Percentiles rank a stretch among this genome's conserved stretches.
These are phyloP conservation scores for Cephus sareptanus DNA, from an alignment of 2,888 invertebrate species.

Conservation along the genomic window DNA sequence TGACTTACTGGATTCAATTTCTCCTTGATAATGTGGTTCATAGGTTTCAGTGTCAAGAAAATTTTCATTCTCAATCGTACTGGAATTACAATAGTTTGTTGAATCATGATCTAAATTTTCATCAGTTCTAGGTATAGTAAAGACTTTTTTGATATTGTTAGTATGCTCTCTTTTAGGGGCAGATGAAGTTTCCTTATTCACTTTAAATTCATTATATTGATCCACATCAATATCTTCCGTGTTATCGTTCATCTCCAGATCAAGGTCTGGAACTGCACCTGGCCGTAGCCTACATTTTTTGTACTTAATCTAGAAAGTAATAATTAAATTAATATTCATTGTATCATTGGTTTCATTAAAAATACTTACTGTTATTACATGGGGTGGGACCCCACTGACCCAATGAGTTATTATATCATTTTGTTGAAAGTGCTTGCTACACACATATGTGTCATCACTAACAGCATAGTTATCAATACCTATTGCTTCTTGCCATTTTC, in stretches of 20 bases:
- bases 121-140: conserved; percentile 21
- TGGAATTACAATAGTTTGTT: background rate
- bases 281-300: conserved; percentile 56
- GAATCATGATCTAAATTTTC: conserved; percentile 8
- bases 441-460: conserved; percentile 58
- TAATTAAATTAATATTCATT: conserved; percentile 1
- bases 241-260: conserved; percentile 24
- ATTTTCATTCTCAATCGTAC: background rate
- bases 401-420: conserved; percentile 60
- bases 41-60: background rate
- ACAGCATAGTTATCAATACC: conserved; percentile 53
- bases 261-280: conserved; percentile 48
- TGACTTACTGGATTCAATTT: background rate
- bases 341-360: background rate
- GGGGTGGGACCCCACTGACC: conserved; percentile 60
- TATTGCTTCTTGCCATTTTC: conserved; percentile 57
- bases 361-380: conserved; percentile 55
- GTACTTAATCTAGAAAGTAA: conserved; percentile 49
- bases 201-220: conserved; percentile 31
- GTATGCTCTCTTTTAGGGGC: background rate
- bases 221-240: conserved; percentile 25
- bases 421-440: conserved; percentile 58
- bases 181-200: conserved; percentile 22
- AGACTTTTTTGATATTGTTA: background rate
- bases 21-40: background rate